phyloP scores from a whole-genome alignment of 2,113 vertebrate genomes.

The Cercopithecus mona region DNA sequence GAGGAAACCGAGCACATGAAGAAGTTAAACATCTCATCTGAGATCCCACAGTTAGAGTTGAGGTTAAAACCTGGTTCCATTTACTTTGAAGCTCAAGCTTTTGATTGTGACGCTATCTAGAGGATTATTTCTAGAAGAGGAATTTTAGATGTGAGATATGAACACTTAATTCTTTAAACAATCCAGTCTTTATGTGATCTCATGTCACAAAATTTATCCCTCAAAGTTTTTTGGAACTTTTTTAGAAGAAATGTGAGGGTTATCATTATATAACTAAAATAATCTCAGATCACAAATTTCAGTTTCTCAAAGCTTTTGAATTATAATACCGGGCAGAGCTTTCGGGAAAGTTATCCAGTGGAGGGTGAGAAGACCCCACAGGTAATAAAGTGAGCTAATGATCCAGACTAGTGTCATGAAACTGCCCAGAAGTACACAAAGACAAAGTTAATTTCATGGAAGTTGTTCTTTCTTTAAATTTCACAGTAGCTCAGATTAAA shows the following conservation, averaged over 20 bases:
- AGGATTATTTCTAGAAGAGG: not conserved
- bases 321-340: not conserved
- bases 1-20: not conserved
- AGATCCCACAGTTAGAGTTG: not conserved
- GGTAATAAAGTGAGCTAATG: constrained; percentile 20
- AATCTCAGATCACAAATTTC: constrained; percentile 40
- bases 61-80: not conserved
- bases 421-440: not conserved
- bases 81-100: not conserved
- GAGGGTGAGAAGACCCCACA: not conserved
- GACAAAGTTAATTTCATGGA: not conserved
- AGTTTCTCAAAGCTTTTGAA: constrained; percentile 9
- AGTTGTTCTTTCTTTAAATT: not conserved
- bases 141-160: not conserved
- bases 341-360: not conserved
- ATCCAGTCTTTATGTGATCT: not conserved
- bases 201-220: not conserved
- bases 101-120: not conserved
- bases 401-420: not conserved
- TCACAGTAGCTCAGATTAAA: not conserved
- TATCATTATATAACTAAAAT: constrained; percentile 8
- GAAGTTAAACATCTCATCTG: not conserved
- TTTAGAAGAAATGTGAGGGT: not conserved
- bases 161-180: not conserved
- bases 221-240: not conserved